Base-by-base conservation (phyloP, 2,888 invertebrate genomes). In the Polydrusus pterygomalis region DNA sequence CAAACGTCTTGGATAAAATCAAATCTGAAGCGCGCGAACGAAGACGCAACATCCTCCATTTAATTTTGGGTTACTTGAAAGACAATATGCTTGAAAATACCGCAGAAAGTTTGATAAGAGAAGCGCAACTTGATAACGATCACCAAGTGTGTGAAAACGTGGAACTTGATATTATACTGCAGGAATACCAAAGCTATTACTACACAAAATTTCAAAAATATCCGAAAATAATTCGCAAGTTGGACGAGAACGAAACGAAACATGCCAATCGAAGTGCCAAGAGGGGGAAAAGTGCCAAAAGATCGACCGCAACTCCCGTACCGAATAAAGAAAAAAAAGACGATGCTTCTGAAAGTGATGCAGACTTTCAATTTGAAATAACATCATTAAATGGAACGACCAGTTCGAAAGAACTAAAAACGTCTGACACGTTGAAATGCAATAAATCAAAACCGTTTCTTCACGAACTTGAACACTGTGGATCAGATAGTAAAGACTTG, bases 121-220 rank as follows among this genome's bases (percentile, higher is more conserved):
- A 97, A 87, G 95, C 96, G 0, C 92, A 91, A 51, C 88, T 97
- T 10, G 89, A 93, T 0, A 90, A 90, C 7, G 92, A 92, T 74
- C 92, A 92, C 84, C 90, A 91, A 83, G 90, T 97, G 45, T 98
- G 97, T 87, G 98, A 98, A 84, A 98, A 98, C 83, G 92, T 98
- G 73, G 97, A 97, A 86, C 88, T 98, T 84, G 95, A 95, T 79
- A 94, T 94, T 51, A 94, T 98, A 80, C 88, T 97, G 74, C 92
- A 96, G 89, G 97, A 97, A 83, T 98, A 95, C 87, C 94, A 94
- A 84, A 94, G 94, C 79, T 97, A 95, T 87, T 96, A 95, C 86
- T 91, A 93, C 82, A 89, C 95, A 54, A 93, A 95, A 83, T 97
- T 96, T 88, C 94, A 95, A 86, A 96, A 94, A 86, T 92, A 94